Conservation (phyloP, 2,888 invertebrate species). For the Pterostichus madidus region DNA sequence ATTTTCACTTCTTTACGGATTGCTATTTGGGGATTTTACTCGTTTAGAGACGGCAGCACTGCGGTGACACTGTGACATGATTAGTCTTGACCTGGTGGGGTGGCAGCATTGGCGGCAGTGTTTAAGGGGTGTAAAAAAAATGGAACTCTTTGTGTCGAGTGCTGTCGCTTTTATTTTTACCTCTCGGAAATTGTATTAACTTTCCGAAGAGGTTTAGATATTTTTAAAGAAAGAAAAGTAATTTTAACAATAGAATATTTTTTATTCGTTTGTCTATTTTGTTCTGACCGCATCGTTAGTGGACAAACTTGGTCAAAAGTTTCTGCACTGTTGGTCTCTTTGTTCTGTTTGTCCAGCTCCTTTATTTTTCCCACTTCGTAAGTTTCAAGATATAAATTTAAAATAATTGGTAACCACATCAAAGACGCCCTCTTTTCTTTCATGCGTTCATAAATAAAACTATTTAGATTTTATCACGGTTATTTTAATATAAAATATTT, state of each 20-base stretch:
- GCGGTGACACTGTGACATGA: constrained; percentile 46
- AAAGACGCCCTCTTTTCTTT: constrained; percentile 12
- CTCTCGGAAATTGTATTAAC: neutral
- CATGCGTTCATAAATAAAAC: neutral
- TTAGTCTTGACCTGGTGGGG: constrained; percentile 12
- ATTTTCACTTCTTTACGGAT: constrained; percentile 43
- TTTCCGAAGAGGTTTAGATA: neutral
- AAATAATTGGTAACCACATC: constrained; percentile 9
- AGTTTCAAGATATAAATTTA: neutral
- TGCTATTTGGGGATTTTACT: constrained; percentile 17
- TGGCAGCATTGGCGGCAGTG: too few species aligned
- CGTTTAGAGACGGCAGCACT: constrained; percentile 7
- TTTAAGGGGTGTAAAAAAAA: neutral
- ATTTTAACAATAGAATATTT: too few species aligned
- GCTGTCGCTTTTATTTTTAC: constrained; percentile 21
- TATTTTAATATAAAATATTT: too few species aligned
- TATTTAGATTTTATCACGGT: too few species aligned
- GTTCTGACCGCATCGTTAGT: constrained; percentile 42
- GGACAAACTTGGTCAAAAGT: constrained; percentile 5
- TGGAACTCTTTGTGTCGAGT: constrained; percentile 34
- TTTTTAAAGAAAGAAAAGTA: neutral
- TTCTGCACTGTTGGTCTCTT: constrained; percentile 16
- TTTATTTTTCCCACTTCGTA: constrained; percentile 2
- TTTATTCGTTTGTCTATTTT: neutral
- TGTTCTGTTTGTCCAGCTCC: constrained; percentile 10